These are phyloP conservation scores for Alauda arvensis DNA, from an alignment of 2,797 vertebrate species.

Conservation along the genomic window DNA sequence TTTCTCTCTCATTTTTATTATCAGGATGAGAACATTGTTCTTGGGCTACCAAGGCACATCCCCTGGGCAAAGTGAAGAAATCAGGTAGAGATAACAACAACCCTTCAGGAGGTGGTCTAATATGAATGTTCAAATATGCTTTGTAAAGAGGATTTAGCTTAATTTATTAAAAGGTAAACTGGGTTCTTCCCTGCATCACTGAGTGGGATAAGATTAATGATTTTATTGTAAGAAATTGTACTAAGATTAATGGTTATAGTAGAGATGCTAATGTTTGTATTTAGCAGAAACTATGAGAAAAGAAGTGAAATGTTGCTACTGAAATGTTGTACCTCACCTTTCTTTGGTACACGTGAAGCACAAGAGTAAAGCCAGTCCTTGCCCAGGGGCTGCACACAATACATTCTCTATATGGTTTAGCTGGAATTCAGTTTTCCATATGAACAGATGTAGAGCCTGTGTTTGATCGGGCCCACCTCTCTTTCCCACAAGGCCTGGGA, in stretches of 20 bases:
- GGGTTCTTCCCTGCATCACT: neutral
- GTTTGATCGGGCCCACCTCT: too few species aligned
- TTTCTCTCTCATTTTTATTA: neutral
- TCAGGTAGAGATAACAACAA: neutral
- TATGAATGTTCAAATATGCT: neutral
- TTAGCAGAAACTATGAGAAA: neutral
- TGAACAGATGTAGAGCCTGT: too few species aligned
- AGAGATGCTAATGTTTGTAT: neutral
- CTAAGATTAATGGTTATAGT: neutral
- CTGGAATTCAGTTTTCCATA: neutral
- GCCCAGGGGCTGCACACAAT: neutral
- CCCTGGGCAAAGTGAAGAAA: neutral
- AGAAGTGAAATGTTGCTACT: neutral
- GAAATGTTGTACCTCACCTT: neutral
- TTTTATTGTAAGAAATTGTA: neutral
- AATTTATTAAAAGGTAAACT: neutral
- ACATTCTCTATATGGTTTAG: too few species aligned
- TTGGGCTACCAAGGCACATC: neutral
- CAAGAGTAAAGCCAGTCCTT: neutral
- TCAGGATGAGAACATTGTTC: neutral
- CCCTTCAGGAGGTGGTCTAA: neutral
- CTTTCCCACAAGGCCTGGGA: too few species aligned
- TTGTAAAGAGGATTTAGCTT: neutral
- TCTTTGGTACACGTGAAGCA: neutral
- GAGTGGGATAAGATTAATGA: neutral